A percentile compares a stretch with the other conserved stretches of the same genome.
These are phyloP conservation scores for Cephus pygmeus DNA, from an alignment of 2,888 invertebrate species.

Conservation along the genomic window DNA sequence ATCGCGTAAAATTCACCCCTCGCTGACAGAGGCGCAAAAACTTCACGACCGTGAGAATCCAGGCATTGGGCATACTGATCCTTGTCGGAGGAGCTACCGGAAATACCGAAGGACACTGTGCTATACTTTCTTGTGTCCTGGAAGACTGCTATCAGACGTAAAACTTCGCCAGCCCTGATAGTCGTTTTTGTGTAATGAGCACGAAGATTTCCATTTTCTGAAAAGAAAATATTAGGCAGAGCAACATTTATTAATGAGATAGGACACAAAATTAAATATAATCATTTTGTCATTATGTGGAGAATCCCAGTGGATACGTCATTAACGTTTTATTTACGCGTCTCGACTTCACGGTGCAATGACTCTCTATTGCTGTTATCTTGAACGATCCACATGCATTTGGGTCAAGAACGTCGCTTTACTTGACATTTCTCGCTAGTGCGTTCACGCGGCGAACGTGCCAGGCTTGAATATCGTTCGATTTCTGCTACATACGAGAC, in stretches of 20 bases:
- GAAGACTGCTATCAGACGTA: slow-evolving; percentile 69
- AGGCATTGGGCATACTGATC: slow-evolving; percentile 69
- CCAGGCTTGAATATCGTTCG: not conserved
- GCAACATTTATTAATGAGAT: not conserved
- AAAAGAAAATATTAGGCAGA: slow-evolving; percentile 5
- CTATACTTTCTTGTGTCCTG: slow-evolving; percentile 66
- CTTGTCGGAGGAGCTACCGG: slow-evolving; percentile 57
- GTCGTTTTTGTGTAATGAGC: slow-evolving; percentile 68
- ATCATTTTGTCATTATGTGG: not conserved
- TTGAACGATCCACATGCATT: slow-evolving; percentile 42
- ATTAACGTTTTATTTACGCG: not conserved
- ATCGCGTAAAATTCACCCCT: slow-evolving; percentile 69
- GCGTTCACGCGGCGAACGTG: not conserved
- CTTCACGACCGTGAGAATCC: slow-evolving; percentile 63
- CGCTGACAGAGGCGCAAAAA: slow-evolving; percentile 68
- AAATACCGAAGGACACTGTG: slow-evolving; percentile 61
- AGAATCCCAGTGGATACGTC: not conserved
- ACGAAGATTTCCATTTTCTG: slow-evolving; percentile 62
- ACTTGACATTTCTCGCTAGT: not conserved
- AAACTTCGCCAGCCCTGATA: slow-evolving; percentile 67
- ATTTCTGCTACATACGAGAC: not conserved
- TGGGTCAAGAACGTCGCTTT: slow-evolving; percentile 53
- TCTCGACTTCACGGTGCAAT: slow-evolving; percentile 27
- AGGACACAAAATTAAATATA: not conserved
- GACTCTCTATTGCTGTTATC: slow-evolving; percentile 24